Base-by-base conservation (phyloP, 2,888 invertebrate genomes). In the Augiades crinisus region DNA sequence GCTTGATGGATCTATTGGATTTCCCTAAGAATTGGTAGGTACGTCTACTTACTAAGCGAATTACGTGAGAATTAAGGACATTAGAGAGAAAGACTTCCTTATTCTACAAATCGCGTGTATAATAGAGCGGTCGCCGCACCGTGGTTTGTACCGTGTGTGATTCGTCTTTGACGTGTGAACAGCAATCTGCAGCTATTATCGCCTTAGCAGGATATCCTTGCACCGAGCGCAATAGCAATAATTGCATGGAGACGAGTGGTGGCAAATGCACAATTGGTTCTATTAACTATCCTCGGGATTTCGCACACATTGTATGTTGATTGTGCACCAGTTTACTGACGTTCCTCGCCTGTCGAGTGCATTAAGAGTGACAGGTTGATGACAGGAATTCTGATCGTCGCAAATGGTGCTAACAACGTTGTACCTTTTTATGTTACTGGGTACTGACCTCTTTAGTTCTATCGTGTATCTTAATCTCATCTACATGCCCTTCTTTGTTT, bases 151-250 rank as follows among this genome's bases (percentile, higher is more conserved):
- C 16, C 21, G 27, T 27, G 47, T 16, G 40, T 31, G 47, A 40
- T 22, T 41, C 38, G 38, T 12, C 40, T 41, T 40, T 33, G 33
- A 34, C 47, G 40, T 41, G 40, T 22, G 40, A 49, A 40, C 40
- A 10, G 47, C 22, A 49, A 49, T 34, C 38, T 49, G 17, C 49
- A 41, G 17, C 49, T 34, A 49, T 49, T 49, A 49, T 34, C 33
- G 40, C 41, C 49, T 49, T 19, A 49, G 41, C 41, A 49, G 49
- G 49, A 49, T 49, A 41, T 49, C 49, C 47, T 41, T 34, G 40
- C 47, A 49, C 8, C 31, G 40, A 49, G 40, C 37, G 40, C 33
- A 40, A 24, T 33, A 12, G 33, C 31, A 47, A 40, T 49, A 49
- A 49, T 49, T 49, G 47, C 40, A 24, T 22, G 16, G 40, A 24